These are phyloP conservation scores for Agrochola litura DNA, from an alignment of 2,888 invertebrate genomes.

Conservation along the genomic window DNA sequence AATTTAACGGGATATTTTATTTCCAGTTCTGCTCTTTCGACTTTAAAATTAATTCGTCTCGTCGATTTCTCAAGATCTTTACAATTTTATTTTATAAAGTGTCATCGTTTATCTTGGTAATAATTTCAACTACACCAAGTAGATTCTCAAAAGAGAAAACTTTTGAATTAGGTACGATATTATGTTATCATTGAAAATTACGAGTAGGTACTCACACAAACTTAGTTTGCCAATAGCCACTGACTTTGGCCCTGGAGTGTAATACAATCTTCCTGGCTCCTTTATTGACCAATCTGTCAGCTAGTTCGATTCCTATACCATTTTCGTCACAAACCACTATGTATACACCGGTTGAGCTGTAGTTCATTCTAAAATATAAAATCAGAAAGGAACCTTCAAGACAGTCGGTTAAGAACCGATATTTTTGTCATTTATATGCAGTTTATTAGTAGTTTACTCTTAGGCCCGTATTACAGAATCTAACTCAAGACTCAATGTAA, in stretches of 20 bases:
- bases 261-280: slow-evolving; percentile 75
- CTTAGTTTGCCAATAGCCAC: slow-evolving; percentile 74
- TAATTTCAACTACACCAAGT: neutral
- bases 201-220: slow-evolving; percentile 69
- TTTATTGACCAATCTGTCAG: slow-evolving; percentile 71
- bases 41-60: neutral
- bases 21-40: neutral
- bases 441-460: neutral
- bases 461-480: neutral
- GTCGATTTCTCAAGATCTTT: neutral
- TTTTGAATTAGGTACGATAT: neutral
- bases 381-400: neutral
- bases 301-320: slow-evolving; percentile 73
- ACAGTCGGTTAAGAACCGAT: neutral
- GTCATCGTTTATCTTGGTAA: neutral
- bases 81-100: neutral
- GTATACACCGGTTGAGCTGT: slow-evolving; percentile 68
- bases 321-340: slow-evolving; percentile 73
- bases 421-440: neutral
- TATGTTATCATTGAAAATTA: neutral
- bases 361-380: slow-evolving; percentile 69
- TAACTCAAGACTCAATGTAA: neutral
- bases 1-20: neutral
- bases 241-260: slow-evolving; percentile 67
- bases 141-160: neutral